Evolutionary conservation across 2,888 invertebrate genomes (phyloP), one percentile per base, ranked within the genome.

Genomic region (Synergus gifuensis): DNA sequence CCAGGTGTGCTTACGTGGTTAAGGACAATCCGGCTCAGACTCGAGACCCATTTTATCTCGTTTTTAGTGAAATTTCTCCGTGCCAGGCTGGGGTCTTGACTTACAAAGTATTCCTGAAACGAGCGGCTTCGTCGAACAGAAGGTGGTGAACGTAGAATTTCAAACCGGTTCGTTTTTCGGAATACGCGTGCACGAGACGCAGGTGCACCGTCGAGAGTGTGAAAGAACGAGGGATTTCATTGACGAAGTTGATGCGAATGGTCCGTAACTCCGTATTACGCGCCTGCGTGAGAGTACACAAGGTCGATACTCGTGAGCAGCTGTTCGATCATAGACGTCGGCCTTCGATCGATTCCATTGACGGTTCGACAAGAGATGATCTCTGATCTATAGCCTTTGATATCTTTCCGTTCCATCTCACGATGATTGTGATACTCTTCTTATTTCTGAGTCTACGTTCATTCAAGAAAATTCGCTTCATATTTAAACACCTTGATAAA

Each of bases 81-180:
- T 28, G 14, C 14, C 4, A 28, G 9, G 11, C 28, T 63, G 22
- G 28, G 36, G 40, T 64, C 18, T 67, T 22, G 14, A 46, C 16
- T 28, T 49, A 69, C 69, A 49, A 67, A 36, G 36, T 69, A 16
- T 54, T 49, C 49, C 49, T 36, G 49, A 49, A 69, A 36, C 28
- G 22, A 69, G 49, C 69, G 14, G 28, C 46, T 69, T 49, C 46
- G 49, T 22, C 22, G 49, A 46, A 14, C 58, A 58, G 18, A 58
- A 60, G 60, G 22, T 22, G 36, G 69, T 69, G 46, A 78, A 67
- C 76, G 81, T 80, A 81, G 80, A 82, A 82, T 83, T 82, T 80
- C 78, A 82, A 83, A 83, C 83, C 83, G 83, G 83, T 83, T 83
- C 81, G 82, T 76, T 83, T 82, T 82, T 83, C 82, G 83, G 82